Conservation (phyloP, 2,888 invertebrate species). For the Microchrysa polita region DNA sequence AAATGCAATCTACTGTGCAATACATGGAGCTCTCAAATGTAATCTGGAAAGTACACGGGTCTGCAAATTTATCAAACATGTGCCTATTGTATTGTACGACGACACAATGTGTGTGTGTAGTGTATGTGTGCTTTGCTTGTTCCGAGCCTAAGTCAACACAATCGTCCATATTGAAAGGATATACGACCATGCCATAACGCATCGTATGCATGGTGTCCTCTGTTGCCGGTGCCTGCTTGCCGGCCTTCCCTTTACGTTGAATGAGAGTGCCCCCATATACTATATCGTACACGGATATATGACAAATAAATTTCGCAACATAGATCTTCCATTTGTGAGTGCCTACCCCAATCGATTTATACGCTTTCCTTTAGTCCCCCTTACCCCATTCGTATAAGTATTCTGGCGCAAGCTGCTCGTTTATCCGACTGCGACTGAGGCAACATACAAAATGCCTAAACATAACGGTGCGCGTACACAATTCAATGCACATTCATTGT, state of each 20-base stretch:
- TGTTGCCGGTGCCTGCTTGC: too few species aligned
- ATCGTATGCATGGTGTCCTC: slow-evolving; percentile 23
- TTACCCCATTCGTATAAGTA: too few species aligned
- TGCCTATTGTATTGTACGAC: not conserved
- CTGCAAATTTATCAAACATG: not conserved
- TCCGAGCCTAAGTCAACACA: slow-evolving; percentile 51
- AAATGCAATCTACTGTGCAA: slow-evolving; percentile 46
- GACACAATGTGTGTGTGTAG: too few species aligned
- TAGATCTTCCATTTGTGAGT: not conserved
- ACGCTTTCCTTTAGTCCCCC: not conserved
- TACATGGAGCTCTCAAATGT: slow-evolving; percentile 1
- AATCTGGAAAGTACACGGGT: not conserved
- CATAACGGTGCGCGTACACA: not conserved
- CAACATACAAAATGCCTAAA: not conserved
- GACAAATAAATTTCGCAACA: not conserved
- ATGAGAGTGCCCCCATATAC: slow-evolving; percentile 40
- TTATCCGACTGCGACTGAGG: not conserved
- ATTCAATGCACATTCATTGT: not conserved
- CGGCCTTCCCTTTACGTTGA: too few species aligned
- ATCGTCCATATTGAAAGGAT: slow-evolving; percentile 51
- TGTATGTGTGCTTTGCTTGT: not conserved
- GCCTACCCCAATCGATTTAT: slow-evolving; percentile 3
- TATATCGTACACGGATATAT: slow-evolving; percentile 33
- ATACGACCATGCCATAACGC: slow-evolving; percentile 39
- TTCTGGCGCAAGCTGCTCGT: not conserved